These are phyloP conservation scores for Petroica traversi DNA, from an alignment of 2,113 vertebrate species.

Conservation along the genomic window DNA sequence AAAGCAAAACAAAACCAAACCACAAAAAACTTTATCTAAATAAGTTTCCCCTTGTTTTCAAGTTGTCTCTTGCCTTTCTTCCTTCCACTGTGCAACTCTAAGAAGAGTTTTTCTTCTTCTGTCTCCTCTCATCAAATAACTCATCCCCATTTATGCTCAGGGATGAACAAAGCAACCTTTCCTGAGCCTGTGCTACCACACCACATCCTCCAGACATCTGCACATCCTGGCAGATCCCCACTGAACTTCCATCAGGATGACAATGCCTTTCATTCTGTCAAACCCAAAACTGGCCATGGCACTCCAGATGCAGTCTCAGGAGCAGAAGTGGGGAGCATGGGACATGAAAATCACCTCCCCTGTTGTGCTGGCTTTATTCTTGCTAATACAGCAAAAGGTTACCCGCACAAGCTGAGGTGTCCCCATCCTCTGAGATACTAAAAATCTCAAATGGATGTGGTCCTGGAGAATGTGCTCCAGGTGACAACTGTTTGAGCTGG, in stretches of 20 bases:
- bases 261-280: not conserved
- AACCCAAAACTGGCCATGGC: not conserved
- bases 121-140: not conserved
- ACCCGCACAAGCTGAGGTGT: not conserved
- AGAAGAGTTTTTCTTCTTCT: not conserved
- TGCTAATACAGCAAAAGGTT: not conserved
- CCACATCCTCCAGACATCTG: not conserved
- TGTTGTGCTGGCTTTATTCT: not conserved
- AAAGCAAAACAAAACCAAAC: not conserved
- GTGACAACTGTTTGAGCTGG: not conserved
- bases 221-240: not conserved
- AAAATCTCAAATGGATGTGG: not conserved
- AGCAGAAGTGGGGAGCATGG: fast-evolving
- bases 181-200: not conserved
- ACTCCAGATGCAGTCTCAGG: not conserved
- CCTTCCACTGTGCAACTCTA: not conserved
- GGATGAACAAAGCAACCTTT: not conserved
- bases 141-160: not conserved
- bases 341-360: not conserved
- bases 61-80: not conserved
- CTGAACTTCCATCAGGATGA: not conserved
- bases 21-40: not conserved
- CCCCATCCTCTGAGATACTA: not conserved
- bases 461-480: not conserved
- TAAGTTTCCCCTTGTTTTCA: not conserved